These are phyloP conservation scores for Fregetta grallaria DNA, from an alignment of 2,113 vertebrate species.

Conservation along the genomic window DNA sequence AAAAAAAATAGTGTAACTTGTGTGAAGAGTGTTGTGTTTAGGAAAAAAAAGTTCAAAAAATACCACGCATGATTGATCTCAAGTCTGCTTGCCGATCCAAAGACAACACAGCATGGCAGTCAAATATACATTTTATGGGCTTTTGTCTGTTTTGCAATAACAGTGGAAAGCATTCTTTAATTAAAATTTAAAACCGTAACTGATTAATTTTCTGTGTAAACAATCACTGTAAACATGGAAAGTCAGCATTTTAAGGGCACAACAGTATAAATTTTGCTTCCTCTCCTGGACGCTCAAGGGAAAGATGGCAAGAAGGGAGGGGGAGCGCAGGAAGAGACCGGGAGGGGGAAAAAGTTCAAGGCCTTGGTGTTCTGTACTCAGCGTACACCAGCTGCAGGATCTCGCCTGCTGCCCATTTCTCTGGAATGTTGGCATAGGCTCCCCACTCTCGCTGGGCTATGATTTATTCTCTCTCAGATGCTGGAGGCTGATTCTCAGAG, in stretches of 20 bases:
- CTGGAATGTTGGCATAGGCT: constrained; percentile 3
- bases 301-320: constrained; percentile 26
- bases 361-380: constrained; percentile 11
- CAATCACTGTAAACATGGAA: constrained; percentile 76
- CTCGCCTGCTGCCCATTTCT: constrained; percentile 18
- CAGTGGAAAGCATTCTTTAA: constrained; percentile 82
- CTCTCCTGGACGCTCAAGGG: not conserved
- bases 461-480: constrained; percentile 37
- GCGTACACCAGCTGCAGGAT: constrained; percentile 14
- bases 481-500: not conserved
- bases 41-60: constrained; percentile 72
- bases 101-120: constrained; percentile 74
- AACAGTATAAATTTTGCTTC: constrained; percentile 70
- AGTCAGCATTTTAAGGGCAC: constrained; percentile 77
- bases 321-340: constrained; percentile 30
- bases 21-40: constrained; percentile 72
- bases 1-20: constrained; percentile 56
- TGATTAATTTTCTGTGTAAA: constrained; percentile 84
- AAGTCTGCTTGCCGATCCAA: constrained; percentile 70
- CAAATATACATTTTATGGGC: constrained; percentile 81
- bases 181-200: constrained; percentile 86
- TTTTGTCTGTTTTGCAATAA: constrained; percentile 82
- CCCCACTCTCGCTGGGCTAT: not conserved
- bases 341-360: constrained; percentile 50
- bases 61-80: constrained; percentile 75